Evolutionary conservation across 2,113 vertebrate genomes (phyloP).

Genomic region (Speoplatyrhinus poulsoni): DNA sequence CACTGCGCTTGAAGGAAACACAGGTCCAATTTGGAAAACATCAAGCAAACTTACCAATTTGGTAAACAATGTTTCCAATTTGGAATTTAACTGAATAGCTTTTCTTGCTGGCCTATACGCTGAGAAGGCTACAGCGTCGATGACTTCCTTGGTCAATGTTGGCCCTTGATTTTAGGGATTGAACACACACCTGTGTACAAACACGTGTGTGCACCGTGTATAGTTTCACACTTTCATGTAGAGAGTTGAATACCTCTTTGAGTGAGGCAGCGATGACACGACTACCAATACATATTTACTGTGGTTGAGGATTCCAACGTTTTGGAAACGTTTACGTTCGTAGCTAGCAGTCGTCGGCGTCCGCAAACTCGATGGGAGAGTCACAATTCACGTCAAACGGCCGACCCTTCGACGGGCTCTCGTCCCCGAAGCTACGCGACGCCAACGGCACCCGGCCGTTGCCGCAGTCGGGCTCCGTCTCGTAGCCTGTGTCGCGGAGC

Average conservation of each 20-base stretch:
- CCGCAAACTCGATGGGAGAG: conserved; percentile 84
- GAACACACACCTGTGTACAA: neutral
- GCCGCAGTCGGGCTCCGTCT: conserved; percentile 87
- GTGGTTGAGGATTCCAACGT: neutral
- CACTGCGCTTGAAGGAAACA: conserved; percentile 66
- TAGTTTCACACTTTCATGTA: conserved; percentile 12
- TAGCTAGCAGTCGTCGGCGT: conserved; percentile 77
- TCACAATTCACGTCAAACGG: conserved; percentile 92
- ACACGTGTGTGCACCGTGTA: neutral
- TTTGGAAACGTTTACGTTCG: neutral
- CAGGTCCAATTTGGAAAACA: conserved; percentile 88
- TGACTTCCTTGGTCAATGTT: conserved; percentile 11
- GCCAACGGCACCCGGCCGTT: conserved; percentile 81
- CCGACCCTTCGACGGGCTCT: conserved; percentile 71
- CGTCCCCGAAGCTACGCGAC: conserved; percentile 64
- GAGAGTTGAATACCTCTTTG: neutral
- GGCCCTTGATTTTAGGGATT: conserved; percentile 22
- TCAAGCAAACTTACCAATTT: conserved; percentile 93
- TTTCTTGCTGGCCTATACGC: conserved; percentile 63
- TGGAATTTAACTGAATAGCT: conserved; percentile 86
- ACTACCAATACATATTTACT: neutral
- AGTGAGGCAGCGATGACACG: conserved; percentile 9
- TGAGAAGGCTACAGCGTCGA: conserved; percentile 26
- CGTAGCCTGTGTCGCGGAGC: conserved; percentile 88
- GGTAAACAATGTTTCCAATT: conserved; percentile 99